These are phyloP conservation scores for Andrena bicolor DNA, from an alignment of 2,888 invertebrate species.

Conservation along the genomic window DNA sequence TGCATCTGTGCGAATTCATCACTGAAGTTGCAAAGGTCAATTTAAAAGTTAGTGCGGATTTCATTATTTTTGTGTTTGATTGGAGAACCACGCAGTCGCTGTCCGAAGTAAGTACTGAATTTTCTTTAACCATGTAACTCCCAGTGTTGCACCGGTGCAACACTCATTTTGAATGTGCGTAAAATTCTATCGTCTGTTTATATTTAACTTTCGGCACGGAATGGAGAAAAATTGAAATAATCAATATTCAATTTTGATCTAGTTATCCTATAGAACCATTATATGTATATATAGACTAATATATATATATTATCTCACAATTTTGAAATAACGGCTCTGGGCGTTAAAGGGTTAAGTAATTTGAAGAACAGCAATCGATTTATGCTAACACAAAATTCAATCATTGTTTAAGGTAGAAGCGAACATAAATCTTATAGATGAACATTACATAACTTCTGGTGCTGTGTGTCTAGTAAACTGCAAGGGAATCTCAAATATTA, in stretches of 20 bases:
- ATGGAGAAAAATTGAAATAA: too few species aligned
- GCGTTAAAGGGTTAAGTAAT: too few species aligned
- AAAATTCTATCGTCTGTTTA: too few species aligned
- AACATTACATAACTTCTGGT: constrained; percentile 77
- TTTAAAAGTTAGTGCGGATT: constrained; percentile 76
- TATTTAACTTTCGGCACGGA: too few species aligned
- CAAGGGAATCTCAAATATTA: constrained; percentile 69
- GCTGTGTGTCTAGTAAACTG: constrained; percentile 79
- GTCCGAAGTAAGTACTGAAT: constrained; percentile 71
- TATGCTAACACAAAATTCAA: constrained; percentile 1
- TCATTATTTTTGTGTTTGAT: constrained; percentile 80
- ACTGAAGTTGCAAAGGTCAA: constrained; percentile 67
- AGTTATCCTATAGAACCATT: too few species aligned
- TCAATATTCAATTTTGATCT: too few species aligned
- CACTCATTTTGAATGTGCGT: too few species aligned
- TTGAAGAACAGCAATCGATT: neutral
- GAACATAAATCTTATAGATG: constrained; percentile 76
- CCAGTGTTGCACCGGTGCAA: too few species aligned
- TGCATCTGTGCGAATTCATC: constrained; percentile 81
- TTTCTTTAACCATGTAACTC: too few species aligned
- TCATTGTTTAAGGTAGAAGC: constrained; percentile 73
- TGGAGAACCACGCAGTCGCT: constrained; percentile 72
- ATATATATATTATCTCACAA: too few species aligned
- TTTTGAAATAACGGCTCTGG: too few species aligned
- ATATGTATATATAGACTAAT: too few species aligned